Evolutionary conservation across 1,140 invertebrate genomes (phyloP).

Genomic region (Limonius californicus): DNA sequence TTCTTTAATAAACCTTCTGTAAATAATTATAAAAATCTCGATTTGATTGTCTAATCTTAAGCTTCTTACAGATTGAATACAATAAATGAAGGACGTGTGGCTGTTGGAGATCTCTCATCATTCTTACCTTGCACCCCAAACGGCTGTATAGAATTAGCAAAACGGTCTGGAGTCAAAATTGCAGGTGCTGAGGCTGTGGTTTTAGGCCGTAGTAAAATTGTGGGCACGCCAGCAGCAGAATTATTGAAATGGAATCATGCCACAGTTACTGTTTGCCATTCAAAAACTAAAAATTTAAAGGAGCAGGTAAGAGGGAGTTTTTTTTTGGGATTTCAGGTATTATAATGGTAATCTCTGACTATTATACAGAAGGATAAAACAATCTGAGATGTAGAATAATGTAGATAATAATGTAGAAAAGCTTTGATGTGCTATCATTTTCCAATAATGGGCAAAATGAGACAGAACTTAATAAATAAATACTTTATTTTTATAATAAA

Average conservation of each 20-base stretch:
- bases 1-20: too few species aligned
- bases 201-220: slow-evolving; percentile 94
- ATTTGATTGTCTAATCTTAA: too few species aligned
- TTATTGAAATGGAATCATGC: slow-evolving; percentile 95
- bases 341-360: too few species aligned
- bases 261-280: slow-evolving; percentile 96
- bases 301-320: slow-evolving; percentile 73
- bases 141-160: slow-evolving; percentile 90
- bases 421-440: too few species aligned
- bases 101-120: slow-evolving; percentile 78
- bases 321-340: slow-evolving; percentile 4
- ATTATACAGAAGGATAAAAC: too few species aligned
- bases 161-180: slow-evolving; percentile 73
- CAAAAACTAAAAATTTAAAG: slow-evolving; percentile 81
- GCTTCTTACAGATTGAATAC: slow-evolving; percentile 68
- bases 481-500: too few species aligned
- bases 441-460: too few species aligned
- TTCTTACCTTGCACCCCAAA: slow-evolving; percentile 93
- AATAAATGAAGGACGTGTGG: slow-evolving; percentile 84
- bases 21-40: too few species aligned
- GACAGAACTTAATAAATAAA: too few species aligned
- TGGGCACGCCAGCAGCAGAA: slow-evolving; percentile 92
- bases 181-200: slow-evolving; percentile 88
- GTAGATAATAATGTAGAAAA: too few species aligned
- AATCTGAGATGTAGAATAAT: too few species aligned